Conservation (phyloP, 2,888 invertebrate genomes). For the Myopa testacea region DNA sequence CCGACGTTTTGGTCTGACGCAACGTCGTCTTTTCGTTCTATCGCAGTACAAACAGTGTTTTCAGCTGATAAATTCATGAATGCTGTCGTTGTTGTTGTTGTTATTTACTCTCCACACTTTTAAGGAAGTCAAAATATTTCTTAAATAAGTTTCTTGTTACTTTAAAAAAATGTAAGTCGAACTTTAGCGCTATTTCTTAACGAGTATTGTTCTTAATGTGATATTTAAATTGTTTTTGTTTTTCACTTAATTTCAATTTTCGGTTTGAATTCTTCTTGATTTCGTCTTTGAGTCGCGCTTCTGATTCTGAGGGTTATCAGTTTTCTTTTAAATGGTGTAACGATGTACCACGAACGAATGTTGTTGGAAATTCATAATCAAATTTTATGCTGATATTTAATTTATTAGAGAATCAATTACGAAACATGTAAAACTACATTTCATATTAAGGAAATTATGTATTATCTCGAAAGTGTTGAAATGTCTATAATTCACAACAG, state of each 20-base stretch:
- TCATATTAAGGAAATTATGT: too few species aligned
- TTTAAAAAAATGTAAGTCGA: background rate
- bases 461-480: too few species aligned
- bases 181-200: slow-evolving; percentile 1
- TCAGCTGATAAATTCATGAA: slow-evolving; percentile 27
- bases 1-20: background rate
- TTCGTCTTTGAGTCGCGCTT: slow-evolving; percentile 11
- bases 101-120: background rate
- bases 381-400: background rate
- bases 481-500: too few species aligned
- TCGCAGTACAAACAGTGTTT: slow-evolving; percentile 14
- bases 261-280: background rate
- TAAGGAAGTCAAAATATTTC: slow-evolving; percentile 27
- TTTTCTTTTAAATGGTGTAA: background rate
- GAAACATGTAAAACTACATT: background rate
- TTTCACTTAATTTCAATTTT: background rate
- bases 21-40: background rate
- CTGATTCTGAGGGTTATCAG: slow-evolving; percentile 27
- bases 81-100: background rate
- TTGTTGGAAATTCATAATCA: slow-evolving; percentile 1
- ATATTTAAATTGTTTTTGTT: slow-evolving; percentile 14
- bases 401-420: slow-evolving; percentile 5
- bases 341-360: background rate
- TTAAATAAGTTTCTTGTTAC: slow-evolving; percentile 10
- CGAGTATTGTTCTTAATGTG: slow-evolving; percentile 3